phyloP scores from a whole-genome alignment of 2,797 vertebrate species.

The Lutjanus argentimaculatus region DNA sequence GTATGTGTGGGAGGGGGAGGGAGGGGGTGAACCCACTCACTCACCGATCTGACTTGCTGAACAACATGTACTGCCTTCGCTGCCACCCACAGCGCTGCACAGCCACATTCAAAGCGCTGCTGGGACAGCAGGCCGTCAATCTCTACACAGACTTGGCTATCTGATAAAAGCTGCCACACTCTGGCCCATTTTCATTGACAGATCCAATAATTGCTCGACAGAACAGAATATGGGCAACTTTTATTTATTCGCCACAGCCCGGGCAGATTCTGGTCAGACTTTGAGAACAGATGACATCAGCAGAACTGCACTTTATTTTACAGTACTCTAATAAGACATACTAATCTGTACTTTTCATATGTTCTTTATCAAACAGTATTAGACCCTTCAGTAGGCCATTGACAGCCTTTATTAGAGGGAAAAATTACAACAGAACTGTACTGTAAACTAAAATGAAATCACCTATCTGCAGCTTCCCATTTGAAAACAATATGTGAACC shows the following conservation, averaged over 20 bases:
- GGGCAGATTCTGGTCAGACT: background rate
- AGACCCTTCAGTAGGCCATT: too few species aligned
- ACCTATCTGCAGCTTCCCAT: too few species aligned
- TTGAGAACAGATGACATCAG: too few species aligned
- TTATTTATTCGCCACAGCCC: slow-evolving; percentile 10
- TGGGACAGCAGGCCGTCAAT: slow-evolving; percentile 36
- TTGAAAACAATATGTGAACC: too few species aligned
- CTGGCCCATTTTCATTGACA: slow-evolving; percentile 16
- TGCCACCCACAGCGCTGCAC: slow-evolving; percentile 40
- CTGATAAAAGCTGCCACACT: slow-evolving; percentile 27
- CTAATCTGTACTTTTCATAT: too few species aligned
- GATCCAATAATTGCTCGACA: slow-evolving; percentile 14
- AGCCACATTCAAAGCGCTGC: slow-evolving; percentile 38
- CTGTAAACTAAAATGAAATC: too few species aligned
- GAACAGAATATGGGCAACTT: background rate
- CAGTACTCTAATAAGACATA: too few species aligned
- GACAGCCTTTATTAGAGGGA: too few species aligned
- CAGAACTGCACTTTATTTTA: too few species aligned
- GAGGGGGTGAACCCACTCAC: slow-evolving; percentile 28
- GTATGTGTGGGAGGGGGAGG: slow-evolving; percentile 3
- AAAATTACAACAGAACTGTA: too few species aligned
- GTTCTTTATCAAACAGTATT: too few species aligned
- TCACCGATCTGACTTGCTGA: slow-evolving; percentile 54
- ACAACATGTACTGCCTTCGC: slow-evolving; percentile 45
- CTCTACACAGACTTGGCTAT: slow-evolving; percentile 18